Evolutionary conservation across 2,888 invertebrate species (phyloP), one percentile per base, ranked within the genome.

Genomic region (Itoplectis maculator): DNA sequence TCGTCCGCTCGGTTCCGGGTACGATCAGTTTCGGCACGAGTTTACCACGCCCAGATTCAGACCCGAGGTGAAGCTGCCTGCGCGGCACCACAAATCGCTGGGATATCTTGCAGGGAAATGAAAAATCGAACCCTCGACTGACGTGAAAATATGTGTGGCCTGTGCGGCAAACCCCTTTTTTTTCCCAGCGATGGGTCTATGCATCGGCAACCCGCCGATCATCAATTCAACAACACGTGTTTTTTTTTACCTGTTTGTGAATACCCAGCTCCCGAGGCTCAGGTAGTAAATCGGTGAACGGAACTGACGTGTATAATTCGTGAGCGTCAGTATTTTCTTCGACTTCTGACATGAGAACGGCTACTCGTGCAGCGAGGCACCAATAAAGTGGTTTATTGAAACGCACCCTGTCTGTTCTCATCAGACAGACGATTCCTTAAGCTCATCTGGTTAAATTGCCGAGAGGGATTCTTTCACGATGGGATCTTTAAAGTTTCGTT

Each of bases 31-130:
- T 73, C 70, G 70, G 69, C 56, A 59, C 49, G 61, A 37, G 65
- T 45, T 20, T 23, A 56, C 69, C n/a, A 74, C 81, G 78, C 81
- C 81, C 37, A n/a, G 20, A n/a, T 8, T 2, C 8, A 23, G n/a
- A n/a, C 35, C 40, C 56, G n/a, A 42, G 20, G 42, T 51, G 35
- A 42, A 40, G 23, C 18, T 15, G 49, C n/a, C n/a, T n/a, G n/a
- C n/a, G n/a, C n/a, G n/a, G n/a, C 45, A 68, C 40, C 45, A 54
- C 23, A 54, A 74, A 74, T 47, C 61, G 45, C 42, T 15, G 42
- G 40, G 29, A 72, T 83, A 84, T 88, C 83, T 85, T 82, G 63
- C 79, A n/a, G 13, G 76, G 69, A 75, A 85, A 83, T 68, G 65
- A 73, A 82, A 61, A 79, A 84, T 80, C 63, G 79, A 65, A 29